Conservation (phyloP, 2,888 invertebrate genomes). For the Plusia festucae region DNA sequence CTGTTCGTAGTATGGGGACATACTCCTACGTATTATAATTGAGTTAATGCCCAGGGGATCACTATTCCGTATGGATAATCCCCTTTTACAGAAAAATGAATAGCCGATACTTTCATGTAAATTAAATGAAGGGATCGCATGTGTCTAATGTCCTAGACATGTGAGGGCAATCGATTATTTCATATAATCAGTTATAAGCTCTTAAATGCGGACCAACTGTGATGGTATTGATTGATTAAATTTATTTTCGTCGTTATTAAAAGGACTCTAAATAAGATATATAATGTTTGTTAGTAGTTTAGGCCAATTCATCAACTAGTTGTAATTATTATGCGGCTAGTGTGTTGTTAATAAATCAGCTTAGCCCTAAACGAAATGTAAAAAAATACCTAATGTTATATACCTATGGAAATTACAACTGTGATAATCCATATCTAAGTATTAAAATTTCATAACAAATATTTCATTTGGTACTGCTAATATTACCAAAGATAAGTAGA, state of each 20-base stretch:
- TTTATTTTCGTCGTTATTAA: constrained; percentile 31
- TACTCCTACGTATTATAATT: constrained; percentile 71
- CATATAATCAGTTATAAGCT: constrained; percentile 66
- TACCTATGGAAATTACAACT: too few relatives aligned
- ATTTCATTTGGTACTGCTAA: too few relatives aligned
- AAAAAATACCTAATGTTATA: too few relatives aligned
- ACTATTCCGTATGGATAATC: constrained; percentile 84
- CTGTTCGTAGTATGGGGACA: constrained; percentile 53
- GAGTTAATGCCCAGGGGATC: constrained; percentile 79
- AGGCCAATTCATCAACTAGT: too few relatives aligned
- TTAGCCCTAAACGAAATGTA: too few relatives aligned
- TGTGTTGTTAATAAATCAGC: too few relatives aligned
- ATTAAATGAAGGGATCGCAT: constrained; percentile 83
- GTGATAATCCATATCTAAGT: too few relatives aligned
- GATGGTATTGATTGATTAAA: constrained; percentile 49
- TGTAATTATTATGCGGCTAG: too few relatives aligned
- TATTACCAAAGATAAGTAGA: too few relatives aligned
- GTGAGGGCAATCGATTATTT: constrained; percentile 71
- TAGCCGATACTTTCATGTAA: constrained; percentile 84
- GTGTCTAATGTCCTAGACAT: constrained; percentile 67
- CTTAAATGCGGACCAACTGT: constrained; percentile 75
- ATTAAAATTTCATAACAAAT: too few relatives aligned
- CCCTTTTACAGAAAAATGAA: constrained; percentile 86
- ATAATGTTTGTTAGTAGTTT: too few relatives aligned
- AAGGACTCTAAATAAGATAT: too few relatives aligned